Evolutionary conservation across 2,113 vertebrate genomes (phyloP), one percentile per base, ranked within the genome.

Genomic region (Elgaria multicarinata): DNA sequence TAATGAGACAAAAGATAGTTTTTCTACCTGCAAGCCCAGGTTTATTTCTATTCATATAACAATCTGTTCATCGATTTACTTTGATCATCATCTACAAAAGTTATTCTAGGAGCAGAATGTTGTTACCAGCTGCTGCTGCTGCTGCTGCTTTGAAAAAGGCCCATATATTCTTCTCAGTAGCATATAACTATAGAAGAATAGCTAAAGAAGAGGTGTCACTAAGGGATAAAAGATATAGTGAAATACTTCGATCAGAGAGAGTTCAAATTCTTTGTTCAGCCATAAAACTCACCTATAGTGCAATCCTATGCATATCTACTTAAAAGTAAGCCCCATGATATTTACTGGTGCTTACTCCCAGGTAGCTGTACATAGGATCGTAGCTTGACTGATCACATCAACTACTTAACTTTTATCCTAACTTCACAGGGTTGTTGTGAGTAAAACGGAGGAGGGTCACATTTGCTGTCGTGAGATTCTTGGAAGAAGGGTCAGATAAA

Each of bases 1-100:
- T n/a, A n/a, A 10, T 85, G 44, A 90, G 91, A 92, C 82, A 93
- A 94, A 96, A 76, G 87, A 90, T 18, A 66, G 4, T 89, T n/a
- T 86, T 91, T 75, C 28, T 71, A 74, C 24, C 71, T 76, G 28
- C 28, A 26, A 36, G 20, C 22, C 28, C 62, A 7, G 26, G 14
- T 44, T 88, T 20, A 78, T n/a, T 84, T 67, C 84, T 95, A 72
- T 67, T 84, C 95, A 85, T 0, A 0, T 67, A 88, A 72, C 91
- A 87, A 90, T 93, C 88, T 92, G 28, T 76, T 93, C 75, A 62
- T 62, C 58, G 79, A 89, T 89, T 87, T 93, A 83, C 75, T 85
- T 90, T 85, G 24, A 87, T 89, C 64, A 85, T 18, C 64, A 72
- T 1, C 42, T 88, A 72, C 50, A 90, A 83, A 93, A 90, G 64